Evolutionary conservation across 2,797 vertebrate species (phyloP), one percentile per base, ranked within the genome.

Genomic region (Schizopygopsis malacanthus): DNA sequence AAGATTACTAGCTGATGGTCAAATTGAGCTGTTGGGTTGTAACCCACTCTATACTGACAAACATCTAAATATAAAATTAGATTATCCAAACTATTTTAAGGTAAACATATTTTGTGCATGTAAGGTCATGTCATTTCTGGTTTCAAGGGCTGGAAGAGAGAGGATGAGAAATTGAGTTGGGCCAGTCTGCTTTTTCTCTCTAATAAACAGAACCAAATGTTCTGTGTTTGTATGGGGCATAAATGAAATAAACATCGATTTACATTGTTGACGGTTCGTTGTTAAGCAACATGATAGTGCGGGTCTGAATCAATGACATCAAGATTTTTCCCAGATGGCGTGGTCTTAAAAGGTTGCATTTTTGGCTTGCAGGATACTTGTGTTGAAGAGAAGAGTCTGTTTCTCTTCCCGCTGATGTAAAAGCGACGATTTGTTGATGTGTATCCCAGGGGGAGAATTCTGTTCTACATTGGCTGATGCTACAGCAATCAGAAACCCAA

Each of bases 241-340:
- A 91, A 94, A 94, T 94, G 94, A 90, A 95, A 94, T 95, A 94
- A 93, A 93, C 92, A 90, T 90, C 87, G 91, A 90, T 94, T 94
- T 92, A 92, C 90, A 88, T 92, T 87, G 87, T 91, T 85, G 88
- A 92, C 80, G 92, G 90, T 87, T 90, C 67, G 87, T 92, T 90
- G 88, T 93, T 88, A 89, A 85, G 93, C 92, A 94, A 92, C 70
- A 87, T 84, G 92, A 91, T 85, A 92, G 89, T 88, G 87, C 88
- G 88, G 41, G 90, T 92, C 91, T 87, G 88, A 94, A 93, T 94
- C 92, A 92, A 91, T 93, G 91, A 90, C 92, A 91, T 91, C 89
- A 83, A 88, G 84, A n/a, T 90, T 94, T 90, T 92, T 92, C 88
- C 92, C 94, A 95, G 93, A 95, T 95, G 91, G 91, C 91, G 91